Evolutionary conservation across 2,888 invertebrate genomes (phyloP), one percentile per base, ranked within the genome.

Genomic region (Synanthedon vespiformis): DNA sequence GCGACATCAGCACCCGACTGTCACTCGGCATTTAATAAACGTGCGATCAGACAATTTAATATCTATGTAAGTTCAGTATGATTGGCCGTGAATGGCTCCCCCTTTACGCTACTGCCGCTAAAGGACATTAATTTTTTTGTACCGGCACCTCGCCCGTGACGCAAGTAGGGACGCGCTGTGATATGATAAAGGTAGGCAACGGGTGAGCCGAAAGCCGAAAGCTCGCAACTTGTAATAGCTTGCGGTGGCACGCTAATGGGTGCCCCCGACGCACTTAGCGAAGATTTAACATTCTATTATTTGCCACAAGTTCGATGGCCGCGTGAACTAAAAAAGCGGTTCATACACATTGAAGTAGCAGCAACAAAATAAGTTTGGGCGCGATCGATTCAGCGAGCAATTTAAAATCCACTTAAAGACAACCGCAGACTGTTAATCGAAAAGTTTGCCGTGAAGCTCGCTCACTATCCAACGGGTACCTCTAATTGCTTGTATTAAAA

Each of bases 401-500:
- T 86, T 85, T 85, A 74, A 76, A 78, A 80, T 80, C 86, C 86
- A 86, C 86, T 86, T 85, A 84, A 76, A 82, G 74, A 76, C 77
- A 74, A 80, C 85, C 84, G 72, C 86, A 80, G 64, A 60, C 61
- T 58, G 80, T 74, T 85, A 85, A 85, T 85, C 85, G 82, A 84
- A 84, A 86, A 85, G 72, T 86, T 83, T 73, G 76, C 74, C 68
- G 13, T 27, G 16, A 60, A 63, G 74, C 51, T 71, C 74, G 65
- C 68, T 75, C 63, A 66, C 66, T 65, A 68, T 69, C 74, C 75
- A 75, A 64, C 63, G 68, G 76, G 75, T 72, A 73, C 78, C 74
- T 79, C 74, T 86, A 86, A 86, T 86, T 86, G 83, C 80, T 73
- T 82, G 77, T 86, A 85, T 86, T 86, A 85, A 86, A 86, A 86